Evolutionary conservation across 1,140 invertebrate genomes (phyloP).

Genomic region (Drosophila ohnishii): DNA sequence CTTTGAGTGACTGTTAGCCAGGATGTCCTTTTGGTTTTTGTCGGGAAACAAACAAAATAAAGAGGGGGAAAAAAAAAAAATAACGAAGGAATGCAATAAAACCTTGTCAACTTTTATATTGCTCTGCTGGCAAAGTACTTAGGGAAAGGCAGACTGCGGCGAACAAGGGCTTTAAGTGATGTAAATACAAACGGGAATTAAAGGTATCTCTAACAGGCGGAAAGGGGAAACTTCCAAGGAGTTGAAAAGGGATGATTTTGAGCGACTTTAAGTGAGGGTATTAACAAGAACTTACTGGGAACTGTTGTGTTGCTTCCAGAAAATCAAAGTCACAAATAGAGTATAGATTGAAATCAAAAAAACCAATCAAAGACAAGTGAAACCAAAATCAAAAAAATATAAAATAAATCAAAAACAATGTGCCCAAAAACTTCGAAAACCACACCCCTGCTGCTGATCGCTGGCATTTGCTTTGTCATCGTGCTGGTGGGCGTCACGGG

Average conservation of each 20-base stretch:
- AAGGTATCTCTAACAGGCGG: constrained; percentile 1
- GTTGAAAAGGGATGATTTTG: neutral
- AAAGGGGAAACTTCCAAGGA: too few relatives aligned
- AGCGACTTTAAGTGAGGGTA: too few relatives aligned
- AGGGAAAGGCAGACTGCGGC: neutral
- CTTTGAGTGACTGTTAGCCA: constrained; percentile 32
- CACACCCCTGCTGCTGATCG: constrained; percentile 73
- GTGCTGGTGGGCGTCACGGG: constrained; percentile 76
- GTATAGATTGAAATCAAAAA: neutral
- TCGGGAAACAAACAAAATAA: constrained; percentile 1
- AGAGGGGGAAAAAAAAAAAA: neutral
- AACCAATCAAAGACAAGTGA: neutral
- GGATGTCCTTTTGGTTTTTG: constrained; percentile 38
- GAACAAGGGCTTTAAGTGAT: constrained; percentile 24
- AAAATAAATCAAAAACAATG: constrained; percentile 41
- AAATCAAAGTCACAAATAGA: neutral
- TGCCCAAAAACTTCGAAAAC: constrained; percentile 78
- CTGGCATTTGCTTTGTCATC: constrained; percentile 76
- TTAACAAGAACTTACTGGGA: neutral
- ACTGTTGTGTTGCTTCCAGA: neutral
- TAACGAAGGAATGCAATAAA: constrained; percentile 36
- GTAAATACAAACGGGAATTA: constrained; percentile 27
- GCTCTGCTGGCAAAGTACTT: constrained; percentile 34
- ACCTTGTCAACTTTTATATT: constrained; percentile 50
- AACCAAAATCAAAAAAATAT: constrained; percentile 8